Conservation (phyloP, 2,888 invertebrate species). For the Xestobium rufovillosum region DNA sequence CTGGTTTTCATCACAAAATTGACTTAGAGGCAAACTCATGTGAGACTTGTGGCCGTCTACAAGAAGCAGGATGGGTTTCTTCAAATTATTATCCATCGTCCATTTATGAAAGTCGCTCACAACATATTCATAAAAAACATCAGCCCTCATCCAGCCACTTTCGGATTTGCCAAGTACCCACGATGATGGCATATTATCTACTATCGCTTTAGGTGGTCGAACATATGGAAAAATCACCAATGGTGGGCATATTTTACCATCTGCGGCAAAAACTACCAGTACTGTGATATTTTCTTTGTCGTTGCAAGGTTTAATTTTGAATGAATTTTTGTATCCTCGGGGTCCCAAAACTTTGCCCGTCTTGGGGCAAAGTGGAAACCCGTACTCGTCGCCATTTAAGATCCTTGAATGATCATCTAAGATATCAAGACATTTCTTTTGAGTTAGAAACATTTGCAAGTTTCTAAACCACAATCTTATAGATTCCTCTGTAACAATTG, state of each 20-base stretch:
- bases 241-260: too few species aligned
- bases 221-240: too few species aligned
- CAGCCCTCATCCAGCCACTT: constrained; percentile 24
- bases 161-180: constrained; percentile 25
- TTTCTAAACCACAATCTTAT: constrained; percentile 31
- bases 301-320: constrained; percentile 20
- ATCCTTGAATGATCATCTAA: constrained; percentile 26
- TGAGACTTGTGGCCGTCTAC: constrained; percentile 9
- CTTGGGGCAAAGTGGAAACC: constrained; percentile 30
- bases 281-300: too few species aligned
- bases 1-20: too few species aligned
- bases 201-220: constrained; percentile 21
- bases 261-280: too few species aligned
- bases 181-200: constrained; percentile 18
- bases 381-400: constrained; percentile 33
- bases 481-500: constrained; percentile 27
- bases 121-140: constrained; percentile 21
- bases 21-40: too few species aligned
- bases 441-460: constrained; percentile 24
- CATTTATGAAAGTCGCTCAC: constrained; percentile 17
- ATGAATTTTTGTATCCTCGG: constrained; percentile 13
- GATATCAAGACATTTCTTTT: constrained; percentile 24
- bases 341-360: constrained; percentile 18
- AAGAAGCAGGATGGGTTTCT: constrained; percentile 20
- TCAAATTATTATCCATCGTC: constrained; percentile 16